phyloP scores from a whole-genome alignment of 2,888 invertebrate genomes.

The Sympetrum striolatum region DNA sequence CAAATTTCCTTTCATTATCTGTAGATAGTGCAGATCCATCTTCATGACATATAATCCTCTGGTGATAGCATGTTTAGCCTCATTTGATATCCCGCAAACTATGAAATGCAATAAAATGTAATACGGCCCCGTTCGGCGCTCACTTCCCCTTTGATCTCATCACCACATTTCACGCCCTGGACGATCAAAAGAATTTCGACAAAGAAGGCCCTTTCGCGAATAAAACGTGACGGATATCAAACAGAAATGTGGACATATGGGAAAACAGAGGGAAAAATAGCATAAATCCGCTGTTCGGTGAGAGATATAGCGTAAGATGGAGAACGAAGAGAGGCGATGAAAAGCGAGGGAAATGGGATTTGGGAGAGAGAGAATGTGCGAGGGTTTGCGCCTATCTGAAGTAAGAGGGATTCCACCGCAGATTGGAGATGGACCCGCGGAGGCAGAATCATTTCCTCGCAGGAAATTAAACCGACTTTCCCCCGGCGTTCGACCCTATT shows the following conservation, averaged over 20 bases:
- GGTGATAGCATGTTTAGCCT: no score
- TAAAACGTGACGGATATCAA: no score
- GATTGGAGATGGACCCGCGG: neutral
- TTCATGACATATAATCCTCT: no score
- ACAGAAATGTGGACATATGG: neutral
- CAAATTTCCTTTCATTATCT: no score
- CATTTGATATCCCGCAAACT: no score
- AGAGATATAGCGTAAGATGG: neutral
- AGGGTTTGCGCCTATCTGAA: neutral
- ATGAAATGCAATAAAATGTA: no score
- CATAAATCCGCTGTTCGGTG: neutral
- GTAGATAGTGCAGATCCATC: no score
- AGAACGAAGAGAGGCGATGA: neutral
- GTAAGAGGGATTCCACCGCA: neutral
- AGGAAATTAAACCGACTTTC: neutral
- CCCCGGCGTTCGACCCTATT: neutral
- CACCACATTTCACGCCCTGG: no score
- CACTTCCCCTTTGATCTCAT: no score
- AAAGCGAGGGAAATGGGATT: neutral
- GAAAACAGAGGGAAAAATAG: neutral
- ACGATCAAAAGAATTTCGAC: no score
- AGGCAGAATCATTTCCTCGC: neutral
- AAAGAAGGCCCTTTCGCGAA: no score
- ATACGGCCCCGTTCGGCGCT: no score
- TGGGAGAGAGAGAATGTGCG: neutral